A percentile compares a stretch with the other conserved stretches of the same genome.
These are phyloP conservation scores for Castor canadensis DNA, from an alignment of 2,113 vertebrate genomes.

Conservation along the genomic window DNA sequence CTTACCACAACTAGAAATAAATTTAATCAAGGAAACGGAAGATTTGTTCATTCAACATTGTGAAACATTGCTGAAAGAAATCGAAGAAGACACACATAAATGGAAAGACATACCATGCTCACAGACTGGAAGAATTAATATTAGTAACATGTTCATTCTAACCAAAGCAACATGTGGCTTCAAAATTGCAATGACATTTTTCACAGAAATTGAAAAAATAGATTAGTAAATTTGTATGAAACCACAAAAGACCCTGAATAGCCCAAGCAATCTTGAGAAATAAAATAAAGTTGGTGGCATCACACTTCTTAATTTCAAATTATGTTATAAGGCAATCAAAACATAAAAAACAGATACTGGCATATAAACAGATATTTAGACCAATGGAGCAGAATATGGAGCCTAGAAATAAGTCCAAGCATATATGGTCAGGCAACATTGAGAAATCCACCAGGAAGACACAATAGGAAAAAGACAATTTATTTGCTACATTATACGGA, in stretches of 20 bases:
- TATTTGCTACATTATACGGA: background rate
- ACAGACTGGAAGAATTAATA: background rate
- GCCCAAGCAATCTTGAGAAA: too few species aligned
- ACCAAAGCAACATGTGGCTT: background rate
- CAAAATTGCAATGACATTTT: background rate
- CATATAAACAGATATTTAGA: too few species aligned
- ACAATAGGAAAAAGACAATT: background rate
- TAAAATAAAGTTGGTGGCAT: background rate
- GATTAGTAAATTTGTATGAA: background rate
- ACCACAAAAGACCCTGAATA: background rate
- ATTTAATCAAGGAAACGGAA: background rate
- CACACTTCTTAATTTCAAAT: background rate
- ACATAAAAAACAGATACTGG: background rate
- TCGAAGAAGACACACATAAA: background rate
- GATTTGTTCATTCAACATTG: background rate
- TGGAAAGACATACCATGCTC: background rate
- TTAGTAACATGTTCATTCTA: background rate
- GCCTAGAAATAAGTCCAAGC: background rate
- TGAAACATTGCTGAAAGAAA: background rate
- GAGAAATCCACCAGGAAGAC: background rate
- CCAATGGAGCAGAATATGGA: background rate
- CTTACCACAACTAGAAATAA: too few species aligned
- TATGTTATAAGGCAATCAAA: background rate
- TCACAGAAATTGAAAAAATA: background rate
- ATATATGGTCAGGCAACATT: too few species aligned